Evolutionary conservation across 1,140 invertebrate species (phyloP).

Genomic region (Calephelis nemesis): DNA sequence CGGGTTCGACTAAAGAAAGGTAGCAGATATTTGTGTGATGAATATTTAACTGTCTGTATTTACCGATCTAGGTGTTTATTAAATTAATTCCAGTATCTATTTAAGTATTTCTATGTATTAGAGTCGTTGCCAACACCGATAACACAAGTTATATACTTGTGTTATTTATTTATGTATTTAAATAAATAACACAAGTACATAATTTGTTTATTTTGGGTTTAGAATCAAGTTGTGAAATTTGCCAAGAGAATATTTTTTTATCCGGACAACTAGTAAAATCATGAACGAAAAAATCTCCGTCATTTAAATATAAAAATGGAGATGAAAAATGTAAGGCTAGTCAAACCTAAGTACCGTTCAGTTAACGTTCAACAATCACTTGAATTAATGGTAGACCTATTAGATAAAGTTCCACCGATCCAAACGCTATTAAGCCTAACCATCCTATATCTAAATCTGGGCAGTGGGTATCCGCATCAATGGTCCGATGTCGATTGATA

Average conservation of each 20-base stretch:
- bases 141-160: too few species aligned
- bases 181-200: too few species aligned
- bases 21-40: too few species aligned
- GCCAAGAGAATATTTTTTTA: background rate
- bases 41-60: too few species aligned
- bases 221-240: too few species aligned
- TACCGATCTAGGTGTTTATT: too few species aligned
- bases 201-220: too few species aligned
- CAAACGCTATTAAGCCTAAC: slow-evolving; percentile 29
- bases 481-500: slow-evolving; percentile 43
- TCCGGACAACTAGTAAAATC: background rate
- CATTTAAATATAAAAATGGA: background rate
- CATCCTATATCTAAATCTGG: slow-evolving; percentile 39
- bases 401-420: slow-evolving; percentile 34
- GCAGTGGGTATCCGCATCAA: slow-evolving; percentile 30
- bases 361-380: slow-evolving; percentile 24
- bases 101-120: too few species aligned
- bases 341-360: slow-evolving; percentile 1
- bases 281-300: background rate
- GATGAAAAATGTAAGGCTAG: slow-evolving; percentile 1
- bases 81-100: too few species aligned
- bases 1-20: too few species aligned
- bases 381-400: slow-evolving; percentile 34
- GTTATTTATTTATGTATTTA: too few species aligned
- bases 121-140: too few species aligned